A percentile compares a stretch with the other conserved stretches of the same genome.
phyloP scores from a whole-genome alignment of 53 echinoderm and acorn worm genomes.

The Actinopyga echinites region DNA sequence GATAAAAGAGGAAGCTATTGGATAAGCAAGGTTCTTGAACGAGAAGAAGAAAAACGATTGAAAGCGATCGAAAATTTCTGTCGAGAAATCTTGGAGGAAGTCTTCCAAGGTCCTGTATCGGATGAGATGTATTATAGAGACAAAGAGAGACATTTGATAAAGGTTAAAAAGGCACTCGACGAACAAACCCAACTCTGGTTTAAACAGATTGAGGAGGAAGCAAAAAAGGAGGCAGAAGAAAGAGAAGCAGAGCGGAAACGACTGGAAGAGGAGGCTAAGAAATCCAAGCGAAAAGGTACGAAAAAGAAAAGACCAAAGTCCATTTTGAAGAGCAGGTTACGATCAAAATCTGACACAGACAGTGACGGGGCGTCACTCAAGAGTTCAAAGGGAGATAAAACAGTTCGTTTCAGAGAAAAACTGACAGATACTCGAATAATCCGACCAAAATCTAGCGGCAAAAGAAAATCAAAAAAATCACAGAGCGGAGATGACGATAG shows the following conservation, averaged over 20 bases:
- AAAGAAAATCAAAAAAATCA: neutral
- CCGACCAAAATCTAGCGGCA: constrained; percentile 6
- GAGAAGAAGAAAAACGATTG: constrained; percentile 54
- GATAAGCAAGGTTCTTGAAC: constrained; percentile 66
- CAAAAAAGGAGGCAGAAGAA: constrained; percentile 64
- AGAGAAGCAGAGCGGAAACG: constrained; percentile 4
- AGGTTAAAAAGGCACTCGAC: neutral
- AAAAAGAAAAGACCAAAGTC: constrained; percentile 60
- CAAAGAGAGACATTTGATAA: constrained; percentile 6
- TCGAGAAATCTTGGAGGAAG: neutral
- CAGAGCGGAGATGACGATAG: neutral
- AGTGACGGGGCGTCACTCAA: constrained; percentile 63
- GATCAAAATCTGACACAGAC: constrained; percentile 13
- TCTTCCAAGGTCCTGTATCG: neutral
- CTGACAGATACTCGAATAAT: constrained; percentile 77
- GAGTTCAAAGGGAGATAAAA: constrained; percentile 53
- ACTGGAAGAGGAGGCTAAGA: constrained; percentile 41
- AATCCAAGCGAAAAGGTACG: constrained; percentile 37
- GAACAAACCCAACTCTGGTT: constrained; percentile 10
- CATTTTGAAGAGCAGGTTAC: constrained; percentile 57
- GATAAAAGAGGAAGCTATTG: constrained; percentile 22
- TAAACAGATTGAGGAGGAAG: constrained; percentile 54
- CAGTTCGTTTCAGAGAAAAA: constrained; percentile 77
- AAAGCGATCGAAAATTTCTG: constrained; percentile 38
- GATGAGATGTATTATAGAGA: constrained; percentile 19